Conservation (phyloP, 2,113 vertebrate species). For the Microcebus murinus region DNA sequence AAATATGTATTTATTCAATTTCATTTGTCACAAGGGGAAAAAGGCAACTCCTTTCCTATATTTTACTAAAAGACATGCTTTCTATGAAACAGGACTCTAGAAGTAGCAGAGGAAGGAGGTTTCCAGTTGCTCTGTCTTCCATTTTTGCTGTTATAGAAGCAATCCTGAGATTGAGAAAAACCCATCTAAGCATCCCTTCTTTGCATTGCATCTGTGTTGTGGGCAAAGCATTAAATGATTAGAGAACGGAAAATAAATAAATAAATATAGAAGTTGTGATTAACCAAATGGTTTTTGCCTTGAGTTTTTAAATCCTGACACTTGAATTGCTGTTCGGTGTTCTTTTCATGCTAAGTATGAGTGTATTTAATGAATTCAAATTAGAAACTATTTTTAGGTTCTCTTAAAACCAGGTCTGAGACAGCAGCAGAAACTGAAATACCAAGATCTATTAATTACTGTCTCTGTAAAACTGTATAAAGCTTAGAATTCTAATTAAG, state of each 20-base stretch:
- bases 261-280: neutral
- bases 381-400: constrained; percentile 26
- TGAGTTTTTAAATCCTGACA: constrained; percentile 30
- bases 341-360: constrained; percentile 21
- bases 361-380: constrained; percentile 3
- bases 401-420: constrained; percentile 55
- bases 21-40: constrained; percentile 44
- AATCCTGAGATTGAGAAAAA: constrained; percentile 38
- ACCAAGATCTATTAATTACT: neutral
- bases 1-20: constrained; percentile 55
- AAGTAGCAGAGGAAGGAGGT: neutral
- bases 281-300: neutral
- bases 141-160: neutral
- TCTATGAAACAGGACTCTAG: constrained; percentile 12
- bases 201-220: neutral
- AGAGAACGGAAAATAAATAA: neutral
- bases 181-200: neutral
- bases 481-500: neutral
- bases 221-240: neutral
- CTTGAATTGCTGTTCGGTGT: neutral
- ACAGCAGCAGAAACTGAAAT: constrained; percentile 20
- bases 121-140: constrained; percentile 21
- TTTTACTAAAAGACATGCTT: neutral
- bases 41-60: neutral
- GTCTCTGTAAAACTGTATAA: constrained; percentile 46